A percentile compares a stretch with the other conserved stretches of the same genome.
These are phyloP conservation scores for Panurus biarmicus DNA, from an alignment of 2,113 vertebrate genomes.

Conservation along the genomic window DNA sequence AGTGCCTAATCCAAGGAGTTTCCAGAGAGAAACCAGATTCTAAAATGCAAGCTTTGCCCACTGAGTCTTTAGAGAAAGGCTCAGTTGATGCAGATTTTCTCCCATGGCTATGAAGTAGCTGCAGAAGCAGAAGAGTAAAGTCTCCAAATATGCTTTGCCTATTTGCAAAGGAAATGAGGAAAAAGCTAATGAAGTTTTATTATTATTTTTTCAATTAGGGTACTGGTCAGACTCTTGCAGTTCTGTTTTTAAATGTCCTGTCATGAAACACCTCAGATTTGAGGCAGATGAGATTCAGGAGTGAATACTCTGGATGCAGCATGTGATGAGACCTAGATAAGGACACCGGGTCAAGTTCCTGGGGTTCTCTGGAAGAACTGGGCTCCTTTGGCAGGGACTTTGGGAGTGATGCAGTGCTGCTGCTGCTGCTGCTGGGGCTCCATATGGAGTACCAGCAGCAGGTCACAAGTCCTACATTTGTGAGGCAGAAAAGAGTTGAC, in stretches of 20 bases:
- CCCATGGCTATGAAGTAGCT: not conserved
- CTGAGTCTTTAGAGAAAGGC: not conserved
- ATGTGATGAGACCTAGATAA: not conserved
- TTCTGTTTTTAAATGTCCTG: not conserved
- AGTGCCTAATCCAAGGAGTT: not conserved
- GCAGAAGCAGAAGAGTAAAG: not conserved
- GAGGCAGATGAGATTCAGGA: not conserved
- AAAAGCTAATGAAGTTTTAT: too few relatives aligned
- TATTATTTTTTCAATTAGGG: too few relatives aligned
- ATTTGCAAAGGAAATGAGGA: not conserved
- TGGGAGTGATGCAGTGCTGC: not conserved
- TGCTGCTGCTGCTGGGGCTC: not conserved
- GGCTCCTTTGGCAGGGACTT: not conserved
- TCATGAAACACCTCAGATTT: not conserved
- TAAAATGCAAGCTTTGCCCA: not conserved
- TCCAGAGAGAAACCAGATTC: not conserved
- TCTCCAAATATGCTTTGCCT: not conserved
- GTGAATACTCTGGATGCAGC: not conserved
- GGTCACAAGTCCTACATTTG: not conserved
- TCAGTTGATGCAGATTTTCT: not conserved
- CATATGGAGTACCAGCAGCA: not conserved
- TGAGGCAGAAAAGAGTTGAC: not conserved
- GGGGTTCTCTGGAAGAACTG: fast-evolving
- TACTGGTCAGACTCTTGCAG: not conserved
- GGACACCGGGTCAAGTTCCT: not conserved